Evolutionary conservation across 64 coral and sea anemone genomes (phyloP), one percentile per base, ranked within the genome.

Genomic region (Catalaphyllia jardinei): DNA sequence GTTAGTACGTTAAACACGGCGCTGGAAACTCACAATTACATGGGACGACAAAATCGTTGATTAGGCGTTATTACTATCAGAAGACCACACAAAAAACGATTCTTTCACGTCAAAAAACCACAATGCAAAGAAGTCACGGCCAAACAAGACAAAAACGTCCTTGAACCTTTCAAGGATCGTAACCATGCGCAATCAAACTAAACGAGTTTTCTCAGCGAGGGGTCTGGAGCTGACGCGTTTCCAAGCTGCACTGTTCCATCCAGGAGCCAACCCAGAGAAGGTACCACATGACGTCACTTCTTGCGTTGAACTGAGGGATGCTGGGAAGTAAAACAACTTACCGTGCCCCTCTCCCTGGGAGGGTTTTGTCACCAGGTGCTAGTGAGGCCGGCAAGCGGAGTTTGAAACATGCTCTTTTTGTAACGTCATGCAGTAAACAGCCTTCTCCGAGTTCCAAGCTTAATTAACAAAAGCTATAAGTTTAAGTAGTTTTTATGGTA

Each of bases 81-180:
- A 49, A 39, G 24, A 71, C 33, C 31, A 85, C 62, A 69, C 31
- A 73, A 73, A 28, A 28, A 81, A 63, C 55, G 6, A 62, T 60
- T 38, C 71, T 51, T 71, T 61, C 78, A 20, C n/a, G 28, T 15
- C 18, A 29, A 54, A 52, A 71, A 69, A 52, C 65, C 80, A 85
- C 81, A 85, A 85, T 85, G 81, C 81, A 85, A 69, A 52, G 81
- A 85, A 85, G 81, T 71, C 81, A 85, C 81, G 81, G 81, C 67
- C n/a, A 49, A 8, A 50, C 71, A 85, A 46, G 8, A 69, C 4
- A 85, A 85, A 42, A 24, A 69, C 4, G 15, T 67, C 81, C 35
- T 71, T 69, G 39, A 79, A 51, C n/a, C 19, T 79, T 54, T 27
- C 24, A 55, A 71, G 81, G 2, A 71, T 50, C 51, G 13, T 11